Base-by-base conservation (phyloP, 2,113 vertebrate genomes). In the Gnathonemus longibarbis region DNA sequence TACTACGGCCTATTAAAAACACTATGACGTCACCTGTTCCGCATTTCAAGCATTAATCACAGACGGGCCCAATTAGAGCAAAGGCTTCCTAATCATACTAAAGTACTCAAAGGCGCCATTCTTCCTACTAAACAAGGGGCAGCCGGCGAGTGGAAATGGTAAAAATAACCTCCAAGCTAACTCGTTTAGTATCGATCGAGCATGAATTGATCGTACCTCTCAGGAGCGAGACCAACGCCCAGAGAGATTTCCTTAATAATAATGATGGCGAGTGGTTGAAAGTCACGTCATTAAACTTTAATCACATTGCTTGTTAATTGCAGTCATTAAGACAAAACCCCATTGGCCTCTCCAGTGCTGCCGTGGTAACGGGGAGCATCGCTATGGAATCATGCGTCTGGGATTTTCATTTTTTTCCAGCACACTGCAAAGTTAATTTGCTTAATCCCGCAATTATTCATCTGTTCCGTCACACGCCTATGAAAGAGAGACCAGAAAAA, bases 221-320 rank as follows among this genome's bases (percentile, higher is more conserved):
- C 13, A 19, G 13, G 35, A 80, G 31, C 17, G 3, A 35, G 74
- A 80, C 15, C 39, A 19, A 8, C 35, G 31, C 15, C 13, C 4
- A 8, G 74, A 39, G 35, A 80, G 35, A 80, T 80, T 80, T 80
- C 74, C 31, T 80, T 80, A 80, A 42, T 80, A 77, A 77, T 77
- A 80, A 80, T 80, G 31, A 19, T 80, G 74, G n/a, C 35, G 15
- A 80, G 35, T 80, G 74, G 74, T 21, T 39, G 74, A 80, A 42
- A 39, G 35, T 17, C 74, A 80, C 74, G 35, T 80, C 74, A 42
- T 80, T 80, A 42, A 80, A 80, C 74, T 80, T 80, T 80, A 80
- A 80, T 80, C 74, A 80, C 35, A 80, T 80, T 42, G 74, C 35
- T 80, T 80, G 74, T 80, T 80, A 80, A 80, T 80, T 80, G 74